Base-by-base conservation (phyloP, 2,888 invertebrate species). In the Lithophane leautieri region DNA sequence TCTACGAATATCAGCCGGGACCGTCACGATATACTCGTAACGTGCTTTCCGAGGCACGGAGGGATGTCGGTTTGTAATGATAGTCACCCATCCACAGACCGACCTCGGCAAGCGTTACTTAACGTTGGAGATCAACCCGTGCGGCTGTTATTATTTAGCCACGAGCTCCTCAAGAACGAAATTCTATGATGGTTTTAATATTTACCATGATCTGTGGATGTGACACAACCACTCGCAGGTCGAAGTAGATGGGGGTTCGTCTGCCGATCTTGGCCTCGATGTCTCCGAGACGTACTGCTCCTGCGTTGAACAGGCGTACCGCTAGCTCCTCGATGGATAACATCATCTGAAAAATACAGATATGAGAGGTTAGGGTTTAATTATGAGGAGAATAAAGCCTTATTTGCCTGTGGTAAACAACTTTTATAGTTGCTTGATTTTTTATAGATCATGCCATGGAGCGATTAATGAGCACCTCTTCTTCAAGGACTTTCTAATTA, bases 211-310 rank as follows among this genome's bases (percentile, higher is more conserved):
- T 93, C 85, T 97, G 96, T 0, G 99, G 99, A 91, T 98, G 97
- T 22, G 99, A 99, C 56, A 99, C 98, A 70, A 99, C 97, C 2
- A 99, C 98, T 72, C 99, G 97, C 28, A 99, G 96, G 94, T 99
- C 99, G 93, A 99, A 98, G 95, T 99, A 99, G 79, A 99, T 97
- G 0, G 99, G 99, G 0, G 99, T 99, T 90, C 97, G 97, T 16
- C 99, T 96, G 1, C 99, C 99, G 81, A 98, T 97, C 97, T 99
- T 99, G 82, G 99, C 98, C 87, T 97, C 98, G 91, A 98, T 99
- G 90, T 98, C 97, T 0, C 99, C 99, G 91, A 99, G 98, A 91
- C 99, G 98, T 4, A 99, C 97, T 0, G 98, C 99, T 14, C 96
- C 97, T 1, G 98, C 97, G 87, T 98, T 97, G 91, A 97, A 98